Evolutionary conservation across 2,797 vertebrate genomes (phyloP).

Genomic region (Pangasius krempfi): DNA sequence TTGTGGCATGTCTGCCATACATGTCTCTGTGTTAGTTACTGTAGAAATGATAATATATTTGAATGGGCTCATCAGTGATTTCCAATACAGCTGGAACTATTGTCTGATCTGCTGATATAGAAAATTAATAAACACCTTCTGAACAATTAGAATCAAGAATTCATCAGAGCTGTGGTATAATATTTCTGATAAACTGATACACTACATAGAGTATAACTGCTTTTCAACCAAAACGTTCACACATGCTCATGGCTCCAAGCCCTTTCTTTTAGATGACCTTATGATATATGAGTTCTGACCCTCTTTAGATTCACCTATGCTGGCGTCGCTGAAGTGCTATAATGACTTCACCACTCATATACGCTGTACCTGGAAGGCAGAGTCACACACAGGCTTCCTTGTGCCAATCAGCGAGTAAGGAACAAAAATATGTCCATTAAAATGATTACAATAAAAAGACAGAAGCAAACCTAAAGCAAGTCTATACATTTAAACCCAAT

Average conservation of each 20-base stretch:
- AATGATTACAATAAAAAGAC: not conserved
- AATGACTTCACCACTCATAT: constrained; percentile 66
- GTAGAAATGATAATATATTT: not conserved
- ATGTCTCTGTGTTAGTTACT: not conserved
- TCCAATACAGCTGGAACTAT: not conserved
- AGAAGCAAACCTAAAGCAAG: not conserved
- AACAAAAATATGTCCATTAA: constrained; percentile 6
- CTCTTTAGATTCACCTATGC: constrained; percentile 60
- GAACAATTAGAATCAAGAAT: not conserved
- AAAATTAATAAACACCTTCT: not conserved
- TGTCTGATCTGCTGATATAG: not conserved
- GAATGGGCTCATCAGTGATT: not conserved
- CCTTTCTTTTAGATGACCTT: not conserved
- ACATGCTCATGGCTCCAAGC: not conserved
- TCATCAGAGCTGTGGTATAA: not conserved
- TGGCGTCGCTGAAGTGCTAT: constrained; percentile 69
- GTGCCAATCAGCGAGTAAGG: constrained; percentile 3
- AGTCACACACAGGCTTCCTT: constrained; percentile 51
- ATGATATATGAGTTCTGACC: not conserved
- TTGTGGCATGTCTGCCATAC: not conserved
- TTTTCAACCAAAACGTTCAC: not conserved
- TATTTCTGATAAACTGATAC: not conserved
- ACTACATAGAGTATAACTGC: not conserved
- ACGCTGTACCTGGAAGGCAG: constrained; percentile 67
- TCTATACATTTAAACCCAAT: not conserved